Evolutionary conservation across 1,140 invertebrate genomes (phyloP).

Genomic region (Gonioctena quinquepunctata): DNA sequence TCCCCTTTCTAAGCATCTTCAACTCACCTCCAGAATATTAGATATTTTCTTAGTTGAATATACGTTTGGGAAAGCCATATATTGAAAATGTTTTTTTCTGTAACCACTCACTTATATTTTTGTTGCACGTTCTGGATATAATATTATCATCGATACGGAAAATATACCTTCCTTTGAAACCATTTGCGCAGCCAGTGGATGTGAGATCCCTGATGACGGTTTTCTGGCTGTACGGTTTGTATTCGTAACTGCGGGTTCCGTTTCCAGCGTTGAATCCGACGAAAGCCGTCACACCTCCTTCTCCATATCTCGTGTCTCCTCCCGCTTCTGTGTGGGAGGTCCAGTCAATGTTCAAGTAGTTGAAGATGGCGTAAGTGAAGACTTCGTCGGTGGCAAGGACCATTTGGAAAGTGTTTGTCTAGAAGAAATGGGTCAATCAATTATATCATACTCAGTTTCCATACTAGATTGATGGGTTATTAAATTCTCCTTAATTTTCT

Average conservation of each 20-base stretch:
- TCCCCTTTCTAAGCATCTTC: no score
- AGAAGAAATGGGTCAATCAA: slow-evolving; percentile 51
- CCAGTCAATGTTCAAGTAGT: slow-evolving; percentile 90
- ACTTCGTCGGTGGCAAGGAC: slow-evolving; percentile 92
- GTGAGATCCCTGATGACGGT: slow-evolving; percentile 82
- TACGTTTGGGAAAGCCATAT: no score
- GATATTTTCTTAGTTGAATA: no score
- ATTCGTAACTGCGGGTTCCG: slow-evolving; percentile 87
- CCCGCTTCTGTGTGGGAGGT: slow-evolving; percentile 88
- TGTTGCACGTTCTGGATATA: slow-evolving; percentile 88
- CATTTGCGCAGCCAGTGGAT: slow-evolving; percentile 83
- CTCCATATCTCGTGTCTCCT: slow-evolving; percentile 83
- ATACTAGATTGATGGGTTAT: no score
- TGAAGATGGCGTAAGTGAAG: slow-evolving; percentile 91
- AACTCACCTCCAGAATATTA: no score
- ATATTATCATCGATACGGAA: slow-evolving; percentile 95
- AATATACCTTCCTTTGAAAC: slow-evolving; percentile 86
- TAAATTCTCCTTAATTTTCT: no score
- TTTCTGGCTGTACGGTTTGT: slow-evolving; percentile 86
- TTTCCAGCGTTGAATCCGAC: slow-evolving; percentile 97
- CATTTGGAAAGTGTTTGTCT: slow-evolving; percentile 95
- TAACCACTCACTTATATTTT: slow-evolving; percentile 73
- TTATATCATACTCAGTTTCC: no score
- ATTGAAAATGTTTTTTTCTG: no score
- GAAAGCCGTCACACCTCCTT: slow-evolving; percentile 84